Evolutionary conservation across 2,113 vertebrate genomes (phyloP).

Genomic region (Perca schrenkii): DNA sequence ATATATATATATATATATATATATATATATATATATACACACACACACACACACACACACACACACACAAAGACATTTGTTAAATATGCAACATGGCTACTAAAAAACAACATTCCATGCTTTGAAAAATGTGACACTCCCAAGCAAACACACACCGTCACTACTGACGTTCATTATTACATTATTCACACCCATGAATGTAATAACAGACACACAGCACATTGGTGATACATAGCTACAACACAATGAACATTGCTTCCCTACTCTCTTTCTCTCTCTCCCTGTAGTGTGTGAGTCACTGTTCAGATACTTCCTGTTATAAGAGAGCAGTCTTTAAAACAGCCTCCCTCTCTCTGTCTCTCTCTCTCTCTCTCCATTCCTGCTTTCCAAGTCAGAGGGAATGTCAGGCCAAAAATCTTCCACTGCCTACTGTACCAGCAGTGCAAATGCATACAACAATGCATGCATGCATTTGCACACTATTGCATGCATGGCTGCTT

Average conservation of each 20-base stretch:
- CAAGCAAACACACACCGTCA: background rate
- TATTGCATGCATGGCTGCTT: conserved; percentile 36
- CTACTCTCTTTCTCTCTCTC: conserved; percentile 46
- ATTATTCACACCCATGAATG: conserved; percentile 14
- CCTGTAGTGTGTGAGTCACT: conserved; percentile 71
- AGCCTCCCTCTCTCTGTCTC: conserved; percentile 43
- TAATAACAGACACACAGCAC: conserved; percentile 40
- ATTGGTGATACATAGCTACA: conserved; percentile 37
- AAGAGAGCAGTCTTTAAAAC: conserved; percentile 74
- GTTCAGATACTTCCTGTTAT: conserved; percentile 80
- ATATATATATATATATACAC: background rate
- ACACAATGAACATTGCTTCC: conserved; percentile 56
- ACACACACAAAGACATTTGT: background rate
- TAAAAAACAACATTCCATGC: background rate
- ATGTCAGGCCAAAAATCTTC: conserved; percentile 61
- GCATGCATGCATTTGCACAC: conserved; percentile 39
- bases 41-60: conserved; percentile 5
- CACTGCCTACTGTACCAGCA: conserved; percentile 1
- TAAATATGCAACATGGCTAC: background rate
- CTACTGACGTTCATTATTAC: conserved; percentile 19
- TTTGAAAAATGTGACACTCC: conserved; percentile 3
- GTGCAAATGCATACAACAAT: conserved; percentile 34
- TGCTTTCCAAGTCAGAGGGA: conserved; percentile 69
- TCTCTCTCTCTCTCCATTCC: conserved; percentile 49
- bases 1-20: background rate